These are phyloP conservation scores for Mellivora capensis DNA, from an alignment of 2,113 vertebrate species.

Conservation along the genomic window DNA sequence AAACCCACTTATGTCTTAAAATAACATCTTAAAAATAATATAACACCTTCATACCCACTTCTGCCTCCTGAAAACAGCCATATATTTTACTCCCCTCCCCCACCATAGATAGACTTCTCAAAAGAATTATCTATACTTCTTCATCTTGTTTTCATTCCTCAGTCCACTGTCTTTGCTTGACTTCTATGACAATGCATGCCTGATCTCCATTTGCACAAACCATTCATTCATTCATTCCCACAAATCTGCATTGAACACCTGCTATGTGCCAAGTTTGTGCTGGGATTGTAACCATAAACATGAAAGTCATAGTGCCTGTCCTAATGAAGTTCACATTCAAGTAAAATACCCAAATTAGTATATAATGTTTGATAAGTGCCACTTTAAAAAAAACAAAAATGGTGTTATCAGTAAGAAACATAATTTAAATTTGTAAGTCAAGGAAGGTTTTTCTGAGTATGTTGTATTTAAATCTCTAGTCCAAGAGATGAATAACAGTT, in stretches of 20 bases:
- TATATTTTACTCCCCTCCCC: background rate
- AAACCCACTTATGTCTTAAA: background rate
- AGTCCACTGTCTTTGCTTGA: background rate
- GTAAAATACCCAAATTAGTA: background rate
- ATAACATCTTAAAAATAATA: background rate
- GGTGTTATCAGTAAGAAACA: background rate
- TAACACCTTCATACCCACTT: background rate
- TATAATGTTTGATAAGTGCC: background rate
- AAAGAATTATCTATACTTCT: background rate
- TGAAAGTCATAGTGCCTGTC: background rate
- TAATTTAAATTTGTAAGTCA: background rate
- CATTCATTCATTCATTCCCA: background rate
- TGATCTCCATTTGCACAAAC: background rate
- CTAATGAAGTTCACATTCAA: background rate
- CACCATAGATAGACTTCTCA: background rate
- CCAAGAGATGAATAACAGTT: background rate
- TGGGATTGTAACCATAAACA: background rate
- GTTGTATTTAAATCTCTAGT: background rate
- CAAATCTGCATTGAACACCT: background rate
- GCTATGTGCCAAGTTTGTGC: background rate
- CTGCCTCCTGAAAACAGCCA: background rate
- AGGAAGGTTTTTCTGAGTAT: background rate
- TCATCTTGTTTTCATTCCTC: background rate
- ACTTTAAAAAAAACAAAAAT: background rate
- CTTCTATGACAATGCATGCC: background rate